Percentiles rank a stretch among this genome's conserved stretches.
Evolutionary conservation across 2,113 vertebrate genomes (phyloP).

Genomic region (Sapayoa aenigma): DNA sequence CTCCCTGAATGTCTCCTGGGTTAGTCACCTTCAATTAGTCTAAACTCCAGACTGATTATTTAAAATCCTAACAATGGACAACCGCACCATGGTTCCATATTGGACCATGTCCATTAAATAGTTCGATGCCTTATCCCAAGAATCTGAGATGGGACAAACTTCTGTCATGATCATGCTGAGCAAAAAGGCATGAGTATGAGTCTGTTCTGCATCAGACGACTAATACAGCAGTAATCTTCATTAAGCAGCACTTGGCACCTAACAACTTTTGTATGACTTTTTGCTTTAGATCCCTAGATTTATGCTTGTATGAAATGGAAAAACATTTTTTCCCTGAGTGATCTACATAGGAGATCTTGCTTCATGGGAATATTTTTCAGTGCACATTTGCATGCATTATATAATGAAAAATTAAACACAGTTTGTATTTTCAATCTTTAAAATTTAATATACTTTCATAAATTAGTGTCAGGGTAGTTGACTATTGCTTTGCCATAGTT

Average conservation of each 20-base stretch:
- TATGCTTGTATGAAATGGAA: background rate
- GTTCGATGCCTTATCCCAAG: background rate
- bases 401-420: background rate
- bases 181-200: fast-evolving
- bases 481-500: background rate
- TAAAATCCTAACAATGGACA: background rate
- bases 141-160: background rate
- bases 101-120: background rate
- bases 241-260: background rate
- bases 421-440: background rate
- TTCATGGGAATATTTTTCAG: background rate
- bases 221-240: background rate
- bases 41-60: background rate
- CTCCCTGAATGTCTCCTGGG: background rate
- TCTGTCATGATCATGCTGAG: background rate
- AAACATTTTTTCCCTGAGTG: background rate
- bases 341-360: background rate
- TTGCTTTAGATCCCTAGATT: background rate
- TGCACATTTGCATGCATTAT: background rate
- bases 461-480: background rate
- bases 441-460: background rate
- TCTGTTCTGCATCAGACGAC: background rate
- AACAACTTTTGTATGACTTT: background rate
- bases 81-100: background rate
- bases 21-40: background rate